Evolutionary conservation across 2,797 vertebrate genomes (phyloP), one percentile per base, ranked within the genome.

Genomic region (Hypotaenidia okinawae): DNA sequence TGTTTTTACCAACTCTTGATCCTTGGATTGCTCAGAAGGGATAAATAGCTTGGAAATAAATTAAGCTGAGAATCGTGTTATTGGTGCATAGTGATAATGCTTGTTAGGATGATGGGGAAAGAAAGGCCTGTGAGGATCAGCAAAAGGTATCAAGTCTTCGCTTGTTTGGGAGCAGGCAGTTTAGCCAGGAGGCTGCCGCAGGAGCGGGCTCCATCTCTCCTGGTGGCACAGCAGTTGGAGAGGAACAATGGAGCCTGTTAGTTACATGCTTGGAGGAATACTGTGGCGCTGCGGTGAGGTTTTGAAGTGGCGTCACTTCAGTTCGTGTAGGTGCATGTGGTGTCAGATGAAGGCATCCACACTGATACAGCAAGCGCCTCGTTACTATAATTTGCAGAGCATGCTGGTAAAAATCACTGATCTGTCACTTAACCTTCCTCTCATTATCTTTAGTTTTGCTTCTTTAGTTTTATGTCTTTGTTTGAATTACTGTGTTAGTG

Each of bases 381-480:
- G 10, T 76, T 82, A 39, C 39, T 75, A 5, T 39, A 67, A 64
- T 54, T 68, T 62, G 33, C 55, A 62, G 22, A 2, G 0, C 10
- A n/a, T 43, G 69, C 58, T 82, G 67, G n/a, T 59, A 69, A 83
- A 94, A 96, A 63, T 62, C 66, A 89, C 61, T 94, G 37, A 87
- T 69, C 85, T 89, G 73, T 64, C 18, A 2, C 58, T 74, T 93
- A 73, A 87, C 88, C 62, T 94, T 95, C 62, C 58, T 90, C 72
- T 81, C 68, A 64, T 73, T 87, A 68, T 27, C 81, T 81, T 81
- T 52, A 89, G 93, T 69, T 88, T 92, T 94, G 84, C 82, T 96
- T 90, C 77, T 90, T 91, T 86, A 72, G 58, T 95, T 95, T 95
- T 93, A 93, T 94, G 45, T 62, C 72, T 66, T 54, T 33, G 55